Evolutionary conservation across 2,888 invertebrate species (phyloP), one percentile per base, ranked within the genome.

Genomic region (Flabesymbios commensalis): DNA sequence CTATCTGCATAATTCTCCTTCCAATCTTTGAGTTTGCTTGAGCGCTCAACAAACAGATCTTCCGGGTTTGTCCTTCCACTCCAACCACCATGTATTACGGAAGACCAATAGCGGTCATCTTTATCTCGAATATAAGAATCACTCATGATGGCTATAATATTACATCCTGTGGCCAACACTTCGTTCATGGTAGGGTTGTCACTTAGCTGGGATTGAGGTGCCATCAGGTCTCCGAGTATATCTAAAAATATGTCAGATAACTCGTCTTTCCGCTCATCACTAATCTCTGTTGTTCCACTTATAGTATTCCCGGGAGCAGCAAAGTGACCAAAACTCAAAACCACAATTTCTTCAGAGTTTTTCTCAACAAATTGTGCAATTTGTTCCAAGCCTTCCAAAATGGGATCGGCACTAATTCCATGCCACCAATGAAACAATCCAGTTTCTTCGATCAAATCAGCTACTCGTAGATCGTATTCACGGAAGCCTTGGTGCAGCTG

Each of bases 341-440:
- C 7, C 7, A 56, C 19, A 29, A 56, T 24, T 31, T 56, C 57
- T 19, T 47, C 22, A 7, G 45, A 31, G 24, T 56, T 4, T 3
- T 5, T n/a, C 3, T 14, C 22, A 5, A 33, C 57, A 28, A 56
- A 56, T 5, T 47, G 7, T 5, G 14, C 29, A 19, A 56, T 29
- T 24, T 56, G 36, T 5, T 45, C 7, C 47, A 56, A 26, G 14
- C 39, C 57, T 5, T 10, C 39, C 28, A 31, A n/a, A n/a, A 56
- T 56, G 7, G 29, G 32, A n/a, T 28, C 4, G 3, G 42, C 59
- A 19, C 52, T 5, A 3, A 53, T 5, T 3, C 54, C 54, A 47
- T 59, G 59, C 54, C 55, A 59, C 59, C 59, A 59, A 7, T 36
- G 22, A 48, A 59, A 59, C n/a, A n/a, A n/a, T n/a, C n/a, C n/a